Conservation (phyloP, 1,140 invertebrate species). For the Caenorhabditis elegans region DNA sequence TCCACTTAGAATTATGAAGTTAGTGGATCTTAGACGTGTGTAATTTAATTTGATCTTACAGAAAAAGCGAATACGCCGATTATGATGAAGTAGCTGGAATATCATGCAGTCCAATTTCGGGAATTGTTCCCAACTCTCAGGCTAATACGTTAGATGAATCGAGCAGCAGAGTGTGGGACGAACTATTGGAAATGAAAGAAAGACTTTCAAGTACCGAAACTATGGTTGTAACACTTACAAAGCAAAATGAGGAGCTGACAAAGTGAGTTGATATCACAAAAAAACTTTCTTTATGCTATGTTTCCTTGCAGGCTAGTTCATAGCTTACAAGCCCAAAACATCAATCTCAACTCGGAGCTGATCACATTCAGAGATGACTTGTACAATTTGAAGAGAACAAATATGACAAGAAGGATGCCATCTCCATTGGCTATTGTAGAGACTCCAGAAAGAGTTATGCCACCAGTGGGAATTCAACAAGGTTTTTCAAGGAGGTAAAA, state of each 20-base stretch:
- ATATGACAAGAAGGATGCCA: slow-evolving; percentile 1
- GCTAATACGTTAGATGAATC: background rate
- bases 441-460: background rate
- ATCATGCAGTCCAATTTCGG: background rate
- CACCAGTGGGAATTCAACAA: background rate
- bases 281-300: background rate
- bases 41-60: background rate
- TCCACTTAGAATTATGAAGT: background rate
- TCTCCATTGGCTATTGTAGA: background rate
- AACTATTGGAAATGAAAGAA: background rate
- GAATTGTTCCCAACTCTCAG: background rate
- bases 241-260: background rate
- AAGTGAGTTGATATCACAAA: background rate
- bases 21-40: background rate
- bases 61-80: background rate
- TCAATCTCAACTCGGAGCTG: background rate
- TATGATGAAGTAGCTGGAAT: background rate
- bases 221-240: background rate
- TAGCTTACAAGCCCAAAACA: background rate
- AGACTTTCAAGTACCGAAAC: background rate
- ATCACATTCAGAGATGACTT: background rate
- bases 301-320: background rate
- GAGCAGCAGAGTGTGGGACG: background rate
- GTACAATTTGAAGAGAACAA: background rate
- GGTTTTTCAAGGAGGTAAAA: background rate